A percentile compares a stretch with the other conserved stretches of the same genome.
Evolutionary conservation across 2,113 vertebrate genomes (phyloP).

Genomic region (Dromiciops gliroides): DNA sequence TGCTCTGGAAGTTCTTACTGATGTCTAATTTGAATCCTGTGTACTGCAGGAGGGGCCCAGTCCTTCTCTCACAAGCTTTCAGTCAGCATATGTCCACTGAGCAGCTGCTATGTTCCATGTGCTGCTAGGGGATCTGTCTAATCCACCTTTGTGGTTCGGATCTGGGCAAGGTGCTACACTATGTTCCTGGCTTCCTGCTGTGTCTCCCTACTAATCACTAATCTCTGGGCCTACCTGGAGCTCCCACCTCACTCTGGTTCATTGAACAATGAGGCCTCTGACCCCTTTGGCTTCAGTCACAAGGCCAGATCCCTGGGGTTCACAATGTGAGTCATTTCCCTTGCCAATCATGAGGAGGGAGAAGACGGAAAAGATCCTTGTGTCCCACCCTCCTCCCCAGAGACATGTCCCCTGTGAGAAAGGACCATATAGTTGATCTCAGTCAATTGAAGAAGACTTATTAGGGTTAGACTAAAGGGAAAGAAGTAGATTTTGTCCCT

Average conservation of each 20-base stretch:
- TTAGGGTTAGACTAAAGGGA: not conserved
- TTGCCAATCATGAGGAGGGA: not conserved
- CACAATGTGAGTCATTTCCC: constrained; percentile 12
- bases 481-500: not conserved
- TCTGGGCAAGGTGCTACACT: not conserved
- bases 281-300: not conserved
- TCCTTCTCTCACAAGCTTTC: not conserved
- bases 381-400: constrained; percentile 20
- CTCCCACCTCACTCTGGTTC: not conserved
- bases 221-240: not conserved
- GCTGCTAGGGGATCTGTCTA: not conserved
- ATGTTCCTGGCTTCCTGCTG: not conserved
- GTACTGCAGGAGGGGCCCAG: not conserved
- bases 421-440: not conserved
- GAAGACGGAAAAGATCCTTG: constrained; percentile 20
- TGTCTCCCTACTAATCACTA: not conserved
- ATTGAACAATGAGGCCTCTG: not conserved
- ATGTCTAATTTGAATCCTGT: not conserved
- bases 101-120: not conserved
- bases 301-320: not conserved
- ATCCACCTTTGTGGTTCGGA: not conserved
- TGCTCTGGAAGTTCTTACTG: not conserved
- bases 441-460: not conserved
- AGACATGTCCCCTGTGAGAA: not conserved
- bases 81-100: not conserved